Base-by-base conservation (phyloP, 2,797 vertebrate species). In the Clarias platycephalus region DNA sequence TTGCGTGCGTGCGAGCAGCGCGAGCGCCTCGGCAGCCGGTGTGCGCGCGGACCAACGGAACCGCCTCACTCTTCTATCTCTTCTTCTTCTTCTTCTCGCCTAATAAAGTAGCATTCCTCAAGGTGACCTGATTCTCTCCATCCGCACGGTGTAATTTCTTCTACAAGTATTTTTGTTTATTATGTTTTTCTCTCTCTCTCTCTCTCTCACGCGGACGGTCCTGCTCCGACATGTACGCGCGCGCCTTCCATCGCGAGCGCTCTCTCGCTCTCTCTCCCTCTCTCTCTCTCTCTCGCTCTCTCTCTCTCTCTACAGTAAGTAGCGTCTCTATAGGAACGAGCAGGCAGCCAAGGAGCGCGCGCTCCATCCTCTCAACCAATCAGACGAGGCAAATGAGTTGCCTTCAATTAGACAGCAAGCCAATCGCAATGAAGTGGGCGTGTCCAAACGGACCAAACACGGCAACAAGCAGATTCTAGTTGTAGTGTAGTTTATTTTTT, bases 1-100 rank as follows among this genome's bases (percentile, higher is more conserved):
- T 80, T 82, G 75, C 94, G 94, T 96, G 94, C 95, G 97, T 98
- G 96, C 97, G 82, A 80, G 75, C 78, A 57, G 80, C 67, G 96
- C 96, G 93, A 93, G 96, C 95, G 88, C 75, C 86, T 89, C 91
- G 88, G 88, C 86, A 91, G 89, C 87, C 92, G 82, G 83, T 83
- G 85, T 85, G 88, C 91, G 49, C 87, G 91, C 74, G 74, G 74
- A 76, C 90, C 93, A 93, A 62, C 77, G 68, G 68, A 76, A 74
- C 57, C 71, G 58, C 67, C 24, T 49, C 37, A 5, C 57, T 67
- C 40, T 57, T 37, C 9, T 26, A 9, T 24, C 31, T 84, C 66
- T 87, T 91, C 90, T 88, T 89, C 20, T 44, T 58, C 66, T 92
- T 91, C 81, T 60, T 71, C 72, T 44, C 57, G 34, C 20, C 74